Base-by-base conservation (phyloP, 2,113 vertebrate species). In the Drymodes brunneopygia region DNA sequence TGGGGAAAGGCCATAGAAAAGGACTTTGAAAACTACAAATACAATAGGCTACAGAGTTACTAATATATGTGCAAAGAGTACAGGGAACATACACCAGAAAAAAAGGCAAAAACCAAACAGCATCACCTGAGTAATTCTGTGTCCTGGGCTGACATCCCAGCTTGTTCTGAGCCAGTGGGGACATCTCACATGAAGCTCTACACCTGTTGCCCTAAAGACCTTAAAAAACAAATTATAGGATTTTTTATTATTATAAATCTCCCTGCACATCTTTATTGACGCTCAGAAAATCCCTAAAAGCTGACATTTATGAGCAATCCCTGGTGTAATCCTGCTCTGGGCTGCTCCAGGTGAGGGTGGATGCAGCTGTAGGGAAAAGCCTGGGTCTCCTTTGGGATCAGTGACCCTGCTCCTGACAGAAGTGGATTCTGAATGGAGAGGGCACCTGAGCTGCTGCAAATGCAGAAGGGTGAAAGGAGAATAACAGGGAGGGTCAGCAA, bases 171-270 rank as follows among this genome's bases (percentile, higher is more conserved):
- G 29, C 33, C 62, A 18, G 6, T 16, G 8, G 73, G 82, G 61
- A 51, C 38, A 28, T 28, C 22, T 9, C 31, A 53, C 10, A 4
- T 5, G 15, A 31, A 72, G 8, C 18, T 71, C 18, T 28, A 10
- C 22, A 51, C 12, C 21, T 60, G 20, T 23, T 25, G 12, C 40
- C 33, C 29, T 86, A 29, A 81, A 71, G n/a, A 70, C 22, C 20
- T 74, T 29, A 9, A 64, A 70, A 71, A 36, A 25, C 0, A 47
- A 50, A 57, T 36, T 0, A 3, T 2, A 21, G 29, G 0, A 4
- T 19, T 25, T 82, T 29, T 44, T 6, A 11, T 27, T 60, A 29
- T 44, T 40, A 40, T 40, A 11, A 40, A 11, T 40, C 58, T 45
- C 27, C 50, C 25, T 50, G 22, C 15, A 29, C 9, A 9, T n/a